Evolutionary conservation across 2,113 vertebrate species (phyloP).

Genomic region (Holacanthus passer): DNA sequence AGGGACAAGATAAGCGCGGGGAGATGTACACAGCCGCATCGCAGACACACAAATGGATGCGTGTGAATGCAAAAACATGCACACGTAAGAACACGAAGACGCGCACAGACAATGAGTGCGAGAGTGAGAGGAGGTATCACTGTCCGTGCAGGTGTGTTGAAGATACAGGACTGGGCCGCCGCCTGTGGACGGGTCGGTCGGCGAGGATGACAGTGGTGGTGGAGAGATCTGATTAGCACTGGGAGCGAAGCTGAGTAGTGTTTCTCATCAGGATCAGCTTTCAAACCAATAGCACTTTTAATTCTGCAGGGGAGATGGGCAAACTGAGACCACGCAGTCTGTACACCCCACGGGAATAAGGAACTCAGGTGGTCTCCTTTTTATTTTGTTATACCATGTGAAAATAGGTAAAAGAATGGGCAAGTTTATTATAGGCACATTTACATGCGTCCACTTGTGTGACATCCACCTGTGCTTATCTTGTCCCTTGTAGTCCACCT

Average conservation of each 20-base stretch:
- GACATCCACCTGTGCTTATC: slow-evolving; percentile 60
- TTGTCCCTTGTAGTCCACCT: slow-evolving; percentile 60
- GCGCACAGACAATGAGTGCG: background rate
- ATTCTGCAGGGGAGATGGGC: slow-evolving; percentile 15
- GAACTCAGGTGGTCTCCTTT: background rate
- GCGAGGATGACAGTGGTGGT: slow-evolving; percentile 17
- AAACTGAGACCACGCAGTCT: background rate
- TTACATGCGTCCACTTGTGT: slow-evolving; percentile 17
- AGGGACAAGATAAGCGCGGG: slow-evolving; percentile 67
- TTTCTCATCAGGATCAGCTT: slow-evolving; percentile 80
- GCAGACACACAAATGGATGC: slow-evolving; percentile 30
- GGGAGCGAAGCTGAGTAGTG: slow-evolving; percentile 56
- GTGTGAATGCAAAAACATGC: slow-evolving; percentile 39
- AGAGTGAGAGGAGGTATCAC: slow-evolving; percentile 27
- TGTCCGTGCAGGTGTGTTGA: slow-evolving; percentile 60
- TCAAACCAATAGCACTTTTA: slow-evolving; percentile 57
- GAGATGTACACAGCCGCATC: slow-evolving; percentile 29
- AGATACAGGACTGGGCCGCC: slow-evolving; percentile 41
- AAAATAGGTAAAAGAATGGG: background rate
- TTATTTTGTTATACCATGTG: background rate
- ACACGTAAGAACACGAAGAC: slow-evolving; percentile 18
- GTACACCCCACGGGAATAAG: background rate
- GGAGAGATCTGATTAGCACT: slow-evolving; percentile 67
- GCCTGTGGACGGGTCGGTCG: slow-evolving; percentile 17
- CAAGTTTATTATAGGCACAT: background rate